A percentile compares a stretch with the other conserved stretches of the same genome.
Conservation (phyloP, 2,888 invertebrate species). For the Capitulum mitella region DNA sequence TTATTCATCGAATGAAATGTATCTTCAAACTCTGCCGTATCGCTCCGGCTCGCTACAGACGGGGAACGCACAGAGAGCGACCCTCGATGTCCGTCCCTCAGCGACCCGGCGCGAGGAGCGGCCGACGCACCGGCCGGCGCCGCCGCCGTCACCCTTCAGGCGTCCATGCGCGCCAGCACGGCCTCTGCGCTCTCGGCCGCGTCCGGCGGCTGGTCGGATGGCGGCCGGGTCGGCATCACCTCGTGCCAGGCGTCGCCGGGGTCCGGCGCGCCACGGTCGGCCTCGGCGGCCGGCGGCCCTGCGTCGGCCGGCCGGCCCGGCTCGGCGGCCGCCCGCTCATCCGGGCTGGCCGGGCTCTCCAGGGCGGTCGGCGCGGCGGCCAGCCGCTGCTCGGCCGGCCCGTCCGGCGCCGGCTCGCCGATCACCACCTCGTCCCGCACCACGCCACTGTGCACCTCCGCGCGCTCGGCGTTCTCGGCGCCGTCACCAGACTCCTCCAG, state of each 20-base stretch:
- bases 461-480: neutral
- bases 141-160: neutral
- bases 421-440: neutral
- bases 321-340: neutral
- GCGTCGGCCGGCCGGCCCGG: neutral
- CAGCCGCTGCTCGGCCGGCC: neutral
- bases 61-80: too few relatives aligned
- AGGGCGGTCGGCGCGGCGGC: neutral
- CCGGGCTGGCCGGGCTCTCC: neutral
- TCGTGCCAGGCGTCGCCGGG: conserved; percentile 10
- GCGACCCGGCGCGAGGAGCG: neutral
- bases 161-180: neutral
- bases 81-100: too few relatives aligned
- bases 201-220: neutral
- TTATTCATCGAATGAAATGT: neutral
- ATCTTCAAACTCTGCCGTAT: too few relatives aligned
- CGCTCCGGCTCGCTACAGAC: too few relatives aligned
- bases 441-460: neutral
- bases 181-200: neutral
- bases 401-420: too few relatives aligned
- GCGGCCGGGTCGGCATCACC: neutral
- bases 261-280: too few relatives aligned
- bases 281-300: too few relatives aligned
- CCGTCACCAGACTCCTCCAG: neutral
- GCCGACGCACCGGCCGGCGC: neutral